Base-by-base conservation (phyloP, 1,140 invertebrate genomes). In the Trichonephila clavata region DNA sequence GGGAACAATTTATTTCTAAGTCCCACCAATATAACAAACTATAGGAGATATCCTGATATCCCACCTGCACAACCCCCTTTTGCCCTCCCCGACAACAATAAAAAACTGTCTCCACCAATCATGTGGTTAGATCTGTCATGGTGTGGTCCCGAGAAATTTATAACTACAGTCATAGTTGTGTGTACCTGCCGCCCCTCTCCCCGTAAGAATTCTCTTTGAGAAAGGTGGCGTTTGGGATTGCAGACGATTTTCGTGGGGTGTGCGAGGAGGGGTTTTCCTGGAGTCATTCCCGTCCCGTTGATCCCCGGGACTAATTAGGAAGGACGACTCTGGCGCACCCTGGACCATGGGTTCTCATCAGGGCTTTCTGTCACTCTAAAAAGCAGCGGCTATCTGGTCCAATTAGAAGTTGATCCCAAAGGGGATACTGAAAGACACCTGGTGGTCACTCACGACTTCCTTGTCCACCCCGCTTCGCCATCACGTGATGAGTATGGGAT, bases 1-100 rank as follows among this genome's bases (percentile, higher is more conserved):
- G 91, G 27, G 63, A n/a, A 87, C 92, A 93, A 93, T 93, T 93
- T 93, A 93, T 93, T 93, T 93, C 92, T 93, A 93, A 93, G 92
- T 59, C 84, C 84, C 21, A 16, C 84, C 50, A 87, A 59, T 88
- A 93, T 93, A 93, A 93, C 92, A 93, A 93, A 93, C 89, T 91
- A 57, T 83, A 77, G 80, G 71, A 83, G 80, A 91, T 59, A 39
- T 91, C 89, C 50, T 13, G 63, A 90, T 61, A 77, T 60, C 63
- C 63, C 63, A 32, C 59, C 90, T 59, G 7, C 59, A 63, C 7
- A 50, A 83, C 77, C 7, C 10, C 77, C 65, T 27, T 6, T 3
- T 1, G 2, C 32, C 20, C 84, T n/a, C 24, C 84, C 59, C 43
- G 61, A 65, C 89, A 27, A 86, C 60, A 86, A 71, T 57, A 86